These are phyloP conservation scores for Trachops cirrhosus DNA, from an alignment of 2,797 vertebrate species.

Conservation along the genomic window DNA sequence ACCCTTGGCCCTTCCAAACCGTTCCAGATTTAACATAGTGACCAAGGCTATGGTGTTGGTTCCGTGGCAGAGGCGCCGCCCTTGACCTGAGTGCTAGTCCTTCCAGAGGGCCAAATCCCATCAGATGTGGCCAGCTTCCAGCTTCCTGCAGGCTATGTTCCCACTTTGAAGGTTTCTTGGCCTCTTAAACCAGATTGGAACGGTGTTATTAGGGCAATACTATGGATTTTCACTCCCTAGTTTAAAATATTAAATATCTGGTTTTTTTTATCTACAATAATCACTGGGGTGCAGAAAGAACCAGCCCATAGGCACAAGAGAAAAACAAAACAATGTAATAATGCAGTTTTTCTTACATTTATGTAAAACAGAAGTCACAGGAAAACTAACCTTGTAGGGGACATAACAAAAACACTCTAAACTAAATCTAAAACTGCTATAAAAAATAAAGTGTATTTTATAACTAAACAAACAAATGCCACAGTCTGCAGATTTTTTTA, in stretches of 20 bases:
- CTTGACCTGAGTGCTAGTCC: not conserved
- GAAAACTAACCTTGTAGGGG: not conserved
- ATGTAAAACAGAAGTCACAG: not conserved
- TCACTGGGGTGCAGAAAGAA: not conserved
- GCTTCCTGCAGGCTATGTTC: not conserved
- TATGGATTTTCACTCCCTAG: not conserved
- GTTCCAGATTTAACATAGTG: not conserved
- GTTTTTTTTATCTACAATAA: not conserved
- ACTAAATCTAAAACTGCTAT: constrained; percentile 14
- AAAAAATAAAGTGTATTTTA: not conserved
- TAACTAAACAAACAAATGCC: constrained; percentile 16
- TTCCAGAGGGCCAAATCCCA: not conserved
- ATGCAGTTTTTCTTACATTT: not conserved
- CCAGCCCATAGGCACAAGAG: not conserved
- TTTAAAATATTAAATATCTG: not conserved
- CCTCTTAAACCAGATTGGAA: not conserved
- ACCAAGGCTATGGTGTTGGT: not conserved
- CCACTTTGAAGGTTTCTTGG: not conserved
- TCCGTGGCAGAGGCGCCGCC: not conserved
- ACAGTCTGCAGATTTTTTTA: not conserved
- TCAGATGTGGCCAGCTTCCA: not conserved
- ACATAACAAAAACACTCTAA: not conserved
- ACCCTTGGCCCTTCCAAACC: not conserved
- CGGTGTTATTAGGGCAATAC: not conserved
- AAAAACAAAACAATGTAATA: not conserved